Conservation (phyloP, 2,797 vertebrate genomes). For the Enteromius argenteus region DNA sequence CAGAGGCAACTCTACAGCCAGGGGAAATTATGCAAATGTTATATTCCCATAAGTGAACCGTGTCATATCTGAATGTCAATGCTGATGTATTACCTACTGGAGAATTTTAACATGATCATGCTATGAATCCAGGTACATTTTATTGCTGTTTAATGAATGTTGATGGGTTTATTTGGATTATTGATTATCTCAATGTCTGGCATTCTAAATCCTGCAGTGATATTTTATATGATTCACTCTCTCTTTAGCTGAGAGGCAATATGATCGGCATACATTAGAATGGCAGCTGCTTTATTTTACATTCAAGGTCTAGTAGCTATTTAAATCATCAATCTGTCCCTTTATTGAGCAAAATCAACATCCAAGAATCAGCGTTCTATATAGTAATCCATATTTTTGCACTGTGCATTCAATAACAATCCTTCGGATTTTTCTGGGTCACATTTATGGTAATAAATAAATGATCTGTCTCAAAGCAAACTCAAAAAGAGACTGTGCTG, state of each 20-base stretch:
- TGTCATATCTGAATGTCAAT: constrained; percentile 53
- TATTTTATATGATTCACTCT: background rate
- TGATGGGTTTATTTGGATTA: background rate
- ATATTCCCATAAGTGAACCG: constrained; percentile 41
- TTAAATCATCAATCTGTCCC: background rate
- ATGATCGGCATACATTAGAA: background rate
- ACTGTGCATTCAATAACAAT: background rate
- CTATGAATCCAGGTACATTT: constrained; percentile 40
- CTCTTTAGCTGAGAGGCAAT: background rate
- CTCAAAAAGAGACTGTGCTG: background rate
- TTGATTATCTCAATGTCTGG: background rate
- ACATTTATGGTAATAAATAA: background rate
- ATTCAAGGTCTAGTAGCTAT: background rate
- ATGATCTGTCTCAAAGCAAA: background rate
- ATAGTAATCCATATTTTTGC: background rate
- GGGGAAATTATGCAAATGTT: constrained; percentile 58
- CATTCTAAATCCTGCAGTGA: background rate
- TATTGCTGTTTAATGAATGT: background rate
- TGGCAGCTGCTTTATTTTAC: background rate
- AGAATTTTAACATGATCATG: constrained; percentile 9
- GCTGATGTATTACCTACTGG: constrained; percentile 1
- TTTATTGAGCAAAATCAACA: background rate
- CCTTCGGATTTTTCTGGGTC: background rate
- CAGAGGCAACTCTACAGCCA: constrained; percentile 24
- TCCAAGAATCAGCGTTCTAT: background rate